Percentiles rank a stretch among this genome's conserved stretches.
Evolutionary conservation across 2,888 invertebrate genomes (phyloP).

Genomic region (Noctua pronuba): DNA sequence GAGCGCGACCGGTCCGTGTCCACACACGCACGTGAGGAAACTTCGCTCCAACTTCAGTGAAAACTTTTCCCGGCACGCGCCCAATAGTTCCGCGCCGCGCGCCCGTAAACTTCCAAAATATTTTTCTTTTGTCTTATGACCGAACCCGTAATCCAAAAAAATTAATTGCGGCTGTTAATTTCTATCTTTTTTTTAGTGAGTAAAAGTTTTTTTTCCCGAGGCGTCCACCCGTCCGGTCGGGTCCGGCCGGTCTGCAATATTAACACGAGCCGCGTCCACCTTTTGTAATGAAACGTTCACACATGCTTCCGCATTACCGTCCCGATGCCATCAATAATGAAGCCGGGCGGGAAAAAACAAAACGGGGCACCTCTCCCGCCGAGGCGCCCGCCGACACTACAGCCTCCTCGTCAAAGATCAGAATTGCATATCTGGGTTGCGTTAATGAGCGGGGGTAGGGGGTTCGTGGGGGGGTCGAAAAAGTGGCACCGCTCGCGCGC

Average conservation of each 20-base stretch:
- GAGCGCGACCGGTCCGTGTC: constrained; percentile 73
- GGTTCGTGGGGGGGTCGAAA: constrained; percentile 87
- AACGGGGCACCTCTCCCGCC: constrained; percentile 89
- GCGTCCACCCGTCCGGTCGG: constrained; percentile 89
- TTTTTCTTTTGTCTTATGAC: constrained; percentile 40
- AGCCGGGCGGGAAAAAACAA: constrained; percentile 91
- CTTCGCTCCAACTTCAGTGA: constrained; percentile 80
- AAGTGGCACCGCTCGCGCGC: constrained; percentile 92
- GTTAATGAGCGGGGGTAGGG: constrained; percentile 91
- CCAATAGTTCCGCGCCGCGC: constrained; percentile 77
- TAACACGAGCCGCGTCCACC: constrained; percentile 90
- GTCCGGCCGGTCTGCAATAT: constrained; percentile 90
- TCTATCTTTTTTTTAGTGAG: constrained; percentile 76
- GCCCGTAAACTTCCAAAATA: constrained; percentile 67
- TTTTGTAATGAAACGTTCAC: constrained; percentile 91
- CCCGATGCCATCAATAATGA: constrained; percentile 91
- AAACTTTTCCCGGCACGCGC: constrained; percentile 83
- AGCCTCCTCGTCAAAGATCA: constrained; percentile 92
- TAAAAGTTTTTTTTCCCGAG: constrained; percentile 81
- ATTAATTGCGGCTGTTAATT: constrained; percentile 74
- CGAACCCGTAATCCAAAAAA: constrained; percentile 71
- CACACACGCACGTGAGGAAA: constrained; percentile 86
- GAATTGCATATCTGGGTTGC: constrained; percentile 92
- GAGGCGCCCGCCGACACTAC: constrained; percentile 90
- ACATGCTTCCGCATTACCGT: constrained; percentile 91